Evolutionary conservation across 2,888 invertebrate species (phyloP), one percentile per base, ranked within the genome.

Genomic region (Orthosia cruda): DNA sequence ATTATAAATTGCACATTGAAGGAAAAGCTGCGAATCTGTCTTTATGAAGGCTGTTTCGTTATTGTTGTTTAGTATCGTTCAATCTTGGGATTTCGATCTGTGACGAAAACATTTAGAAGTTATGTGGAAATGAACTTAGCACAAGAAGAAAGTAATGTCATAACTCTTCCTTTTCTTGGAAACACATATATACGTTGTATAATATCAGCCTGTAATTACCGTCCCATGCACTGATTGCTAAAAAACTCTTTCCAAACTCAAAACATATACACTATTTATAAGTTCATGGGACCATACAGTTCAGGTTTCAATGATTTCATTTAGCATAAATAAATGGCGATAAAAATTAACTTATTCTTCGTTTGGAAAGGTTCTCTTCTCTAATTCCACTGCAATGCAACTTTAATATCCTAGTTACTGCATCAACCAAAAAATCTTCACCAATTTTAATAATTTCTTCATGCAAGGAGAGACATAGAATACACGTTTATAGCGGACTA

Each of bases 1-100:
- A 66, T 69, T 72, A 76, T 72, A 76, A 71, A 80, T 59, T 76
- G 62, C 45, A 26, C 16, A 77, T 50, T 57, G 58, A 18, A 32
- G 72, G 59, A 77, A 82, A 82, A 62, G 52, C 74, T 32, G 49
- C 40, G 55, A 49, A 65, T 80, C 26, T 47, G 13, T 64, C 18
- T 66, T 58, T 63, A 62, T 70, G 26, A 62, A 47, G 23, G 49
- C 18, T 32, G 55, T 50, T 80, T 55, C 7, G 59, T 57, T 73
- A 20, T 40, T 23, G 52, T 45, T n/a, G 66, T 52, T 59, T 32
- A 7, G 23, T 47, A 80, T 80, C 20, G 79, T 32, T 45, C 4
- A 49, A 54, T 20, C 9, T 5, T 32, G 20, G 3, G 0, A 12
- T 15, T 12, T 15, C 1, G 9, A 59, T 52, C 1, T 13, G 18